Evolutionary conservation across 2,113 vertebrate genomes (phyloP).

Genomic region (Chloroceryle aenea): DNA sequence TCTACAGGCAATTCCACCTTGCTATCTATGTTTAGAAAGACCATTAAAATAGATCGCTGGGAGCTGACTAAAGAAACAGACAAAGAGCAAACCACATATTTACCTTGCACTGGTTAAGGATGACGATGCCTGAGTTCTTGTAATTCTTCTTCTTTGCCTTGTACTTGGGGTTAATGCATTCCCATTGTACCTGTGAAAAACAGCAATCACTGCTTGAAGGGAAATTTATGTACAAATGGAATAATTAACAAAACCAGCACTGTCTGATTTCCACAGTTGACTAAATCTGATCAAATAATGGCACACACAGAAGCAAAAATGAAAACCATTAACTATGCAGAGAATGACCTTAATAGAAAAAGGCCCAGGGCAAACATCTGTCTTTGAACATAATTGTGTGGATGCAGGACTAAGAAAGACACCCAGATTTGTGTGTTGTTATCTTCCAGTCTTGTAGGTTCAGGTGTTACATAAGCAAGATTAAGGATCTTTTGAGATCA

Average conservation of each 20-base stretch:
- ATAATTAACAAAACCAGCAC: neutral
- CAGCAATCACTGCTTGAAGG: neutral
- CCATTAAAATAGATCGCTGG: neutral
- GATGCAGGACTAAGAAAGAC: neutral
- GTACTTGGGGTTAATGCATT: conserved; percentile 96
- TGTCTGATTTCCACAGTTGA: neutral
- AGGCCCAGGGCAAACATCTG: neutral
- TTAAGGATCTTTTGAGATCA: neutral
- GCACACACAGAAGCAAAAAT: neutral
- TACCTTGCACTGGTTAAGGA: conserved; percentile 97
- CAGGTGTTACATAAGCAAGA: neutral
- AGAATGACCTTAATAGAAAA: neutral
- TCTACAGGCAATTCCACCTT: neutral
- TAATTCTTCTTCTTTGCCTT: conserved; percentile 98
- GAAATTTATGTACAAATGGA: neutral
- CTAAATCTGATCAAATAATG: neutral
- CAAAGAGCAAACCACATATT: neutral
- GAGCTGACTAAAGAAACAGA: neutral
- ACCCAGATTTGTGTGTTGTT: neutral
- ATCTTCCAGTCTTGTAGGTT: neutral
- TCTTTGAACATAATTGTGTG: neutral
- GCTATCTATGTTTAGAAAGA: neutral
- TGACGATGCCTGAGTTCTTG: conserved; percentile 96
- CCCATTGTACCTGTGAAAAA: conserved; percentile 91
- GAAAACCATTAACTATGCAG: neutral